These are phyloP conservation scores for Orientallactaga sibirica DNA, from an alignment of 2,797 vertebrate species.

Conservation along the genomic window DNA sequence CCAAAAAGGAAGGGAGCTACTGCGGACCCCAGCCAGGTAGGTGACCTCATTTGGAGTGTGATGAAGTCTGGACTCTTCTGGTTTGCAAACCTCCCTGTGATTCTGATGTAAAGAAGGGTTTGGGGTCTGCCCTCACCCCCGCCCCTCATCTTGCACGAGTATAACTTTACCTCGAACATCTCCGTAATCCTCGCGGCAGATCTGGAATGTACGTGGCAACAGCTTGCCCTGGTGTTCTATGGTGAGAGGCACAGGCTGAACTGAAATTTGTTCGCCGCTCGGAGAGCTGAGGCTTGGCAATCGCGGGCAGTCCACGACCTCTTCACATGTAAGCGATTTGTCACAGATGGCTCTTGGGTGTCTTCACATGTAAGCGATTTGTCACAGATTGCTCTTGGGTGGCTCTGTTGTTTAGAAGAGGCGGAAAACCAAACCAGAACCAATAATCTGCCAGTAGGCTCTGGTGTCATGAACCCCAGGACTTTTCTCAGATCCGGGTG, in stretches of 20 bases:
- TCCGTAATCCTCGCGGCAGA: not conserved
- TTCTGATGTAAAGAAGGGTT: not conserved
- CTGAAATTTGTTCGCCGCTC: constrained; percentile 22
- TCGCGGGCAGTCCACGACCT: not conserved
- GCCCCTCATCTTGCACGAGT: not conserved
- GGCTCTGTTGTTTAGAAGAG: constrained; percentile 56
- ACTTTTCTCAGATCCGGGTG: constrained; percentile 14
- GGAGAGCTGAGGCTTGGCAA: constrained; percentile 40
- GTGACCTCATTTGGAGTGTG: not conserved
- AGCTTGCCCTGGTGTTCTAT: not conserved
- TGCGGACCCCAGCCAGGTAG: too few relatives aligned
- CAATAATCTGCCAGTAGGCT: not conserved
- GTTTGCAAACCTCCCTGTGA: not conserved
- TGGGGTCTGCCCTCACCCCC: not conserved
- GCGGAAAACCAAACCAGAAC: constrained; percentile 42
- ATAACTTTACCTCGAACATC: not conserved
- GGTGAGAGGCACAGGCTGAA: not conserved
- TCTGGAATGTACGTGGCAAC: not conserved
- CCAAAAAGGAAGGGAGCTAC: too few relatives aligned
- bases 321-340: constrained; percentile 67
- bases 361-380: constrained; percentile 65
- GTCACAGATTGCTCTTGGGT: constrained; percentile 67
- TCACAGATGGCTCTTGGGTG: constrained; percentile 67
- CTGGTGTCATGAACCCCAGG: constrained; percentile 57
- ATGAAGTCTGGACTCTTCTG: not conserved